Percentiles rank a stretch among this genome's conserved stretches.
phyloP scores from a whole-genome alignment of 2,113 vertebrate species.

The Psophia crepitans region DNA sequence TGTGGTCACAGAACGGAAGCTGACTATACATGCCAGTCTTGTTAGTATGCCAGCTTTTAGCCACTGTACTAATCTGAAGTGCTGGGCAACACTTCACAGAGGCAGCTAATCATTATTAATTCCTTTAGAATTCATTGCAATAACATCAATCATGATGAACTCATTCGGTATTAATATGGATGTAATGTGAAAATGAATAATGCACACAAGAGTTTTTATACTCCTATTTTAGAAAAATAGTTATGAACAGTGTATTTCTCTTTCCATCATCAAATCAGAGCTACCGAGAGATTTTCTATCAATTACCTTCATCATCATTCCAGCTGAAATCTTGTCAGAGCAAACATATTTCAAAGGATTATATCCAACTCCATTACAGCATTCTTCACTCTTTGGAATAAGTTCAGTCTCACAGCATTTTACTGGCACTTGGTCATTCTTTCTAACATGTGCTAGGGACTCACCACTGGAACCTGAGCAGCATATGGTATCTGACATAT shows the following conservation, averaged over 20 bases:
- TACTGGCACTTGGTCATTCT: constrained; percentile 78
- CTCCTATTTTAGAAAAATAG: constrained; percentile 80
- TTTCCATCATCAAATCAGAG: constrained; percentile 67
- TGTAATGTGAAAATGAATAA: constrained; percentile 81
- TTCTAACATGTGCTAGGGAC: constrained; percentile 80
- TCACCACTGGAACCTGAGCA: constrained; percentile 80
- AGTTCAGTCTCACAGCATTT: constrained; percentile 91
- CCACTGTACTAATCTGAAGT: constrained; percentile 56
- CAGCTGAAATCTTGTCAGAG: constrained; percentile 84
- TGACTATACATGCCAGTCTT: neutral
- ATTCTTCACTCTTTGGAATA: constrained; percentile 82
- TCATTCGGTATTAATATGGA: constrained; percentile 80
- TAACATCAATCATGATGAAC: constrained; percentile 78
- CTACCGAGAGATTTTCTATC: constrained; percentile 71
- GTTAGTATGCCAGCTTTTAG: constrained; percentile 47
- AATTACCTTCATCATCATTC: constrained; percentile 82
- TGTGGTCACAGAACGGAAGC: neutral
- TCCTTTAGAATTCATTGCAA: constrained; percentile 81
- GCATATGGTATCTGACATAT: constrained; percentile 86
- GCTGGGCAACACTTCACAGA: constrained; percentile 67
- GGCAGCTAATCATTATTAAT: constrained; percentile 80
- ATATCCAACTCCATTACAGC: constrained; percentile 89
- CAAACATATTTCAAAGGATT: constrained; percentile 88
- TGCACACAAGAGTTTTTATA: constrained; percentile 78
- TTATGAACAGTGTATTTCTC: constrained; percentile 77